Base-by-base conservation (phyloP, 1,140 invertebrate species). In the Calycopis cecrops region DNA sequence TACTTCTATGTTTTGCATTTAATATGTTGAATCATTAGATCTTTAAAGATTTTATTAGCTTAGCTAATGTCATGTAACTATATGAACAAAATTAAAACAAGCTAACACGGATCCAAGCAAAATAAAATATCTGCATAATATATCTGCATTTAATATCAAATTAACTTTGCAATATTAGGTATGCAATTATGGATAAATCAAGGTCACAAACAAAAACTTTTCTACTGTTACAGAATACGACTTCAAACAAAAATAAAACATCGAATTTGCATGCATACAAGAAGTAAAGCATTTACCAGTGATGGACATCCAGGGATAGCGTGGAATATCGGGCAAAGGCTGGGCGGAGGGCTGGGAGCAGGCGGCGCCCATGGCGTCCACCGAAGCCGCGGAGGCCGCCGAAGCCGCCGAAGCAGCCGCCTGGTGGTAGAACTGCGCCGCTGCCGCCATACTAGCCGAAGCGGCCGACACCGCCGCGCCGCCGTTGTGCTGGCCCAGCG, bases 231-330 rank as follows among this genome's bases (percentile, higher is more conserved):
- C 60, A 55, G 52, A 52, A 37, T 35, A 44, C 21, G 48, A 53
- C 14, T 21, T n/a, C n/a, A 11, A 48, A 50, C 34, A 54, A 28
- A 21, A 60, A n/a, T n/a, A 54, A 53, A 48, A 44, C 14, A 47
- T 55, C 14, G 10, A 54, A 48, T n/a, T 60, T 35, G 42, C 73
- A 80, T 71, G 73, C 73, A 75, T 57, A 51, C 66, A 74, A 69
- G 62, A 69, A 77, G 60, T 70, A 64, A 74, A 77, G 64, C 53
- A 91, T 91, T 94, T 92, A 97, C 96, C 96, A 90, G 96, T 97
- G 83, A 97, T 96, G 67, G 96, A 96, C 96, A 98, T 97, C 96
- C 96, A 98, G n/a, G 96, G 96, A 86, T 97, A 97, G 75, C 96
- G 91, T 11, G 96, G 95, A 74, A 97, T 95, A 85, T 95, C 94